Conservation (phyloP, 1,140 invertebrate species). For the Phortica variegata region DNA sequence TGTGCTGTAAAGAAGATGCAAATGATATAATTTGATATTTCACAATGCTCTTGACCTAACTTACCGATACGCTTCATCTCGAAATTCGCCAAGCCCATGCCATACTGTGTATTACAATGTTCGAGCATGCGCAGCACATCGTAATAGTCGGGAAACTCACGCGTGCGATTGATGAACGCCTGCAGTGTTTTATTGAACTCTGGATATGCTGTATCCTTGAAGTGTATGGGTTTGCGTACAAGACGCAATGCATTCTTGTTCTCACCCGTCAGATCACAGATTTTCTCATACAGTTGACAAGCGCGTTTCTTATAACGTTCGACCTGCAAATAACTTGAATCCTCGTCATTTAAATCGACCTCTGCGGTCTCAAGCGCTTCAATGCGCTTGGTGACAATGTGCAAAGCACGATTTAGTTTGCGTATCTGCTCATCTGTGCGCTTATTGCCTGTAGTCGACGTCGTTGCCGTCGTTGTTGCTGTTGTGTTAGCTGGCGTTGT, state of each 20-base stretch:
- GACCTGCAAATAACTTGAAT: conserved; percentile 61
- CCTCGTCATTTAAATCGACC: conserved; percentile 59
- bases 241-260: conserved; percentile 58
- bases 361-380: conserved; percentile 58
- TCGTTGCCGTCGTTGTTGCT: neutral
- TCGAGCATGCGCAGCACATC: conserved; percentile 61
- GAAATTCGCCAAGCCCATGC: conserved; percentile 52
- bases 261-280: conserved; percentile 61
- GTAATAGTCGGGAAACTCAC: conserved; percentile 62
- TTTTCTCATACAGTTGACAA: conserved; percentile 58
- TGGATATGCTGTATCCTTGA: conserved; percentile 54
- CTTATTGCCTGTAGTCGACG: conserved; percentile 26
- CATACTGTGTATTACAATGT: conserved; percentile 56
- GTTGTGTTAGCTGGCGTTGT: neutral
- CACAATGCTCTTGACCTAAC: conserved; percentile 6
- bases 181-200: conserved; percentile 62
- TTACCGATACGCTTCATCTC: conserved; percentile 58
- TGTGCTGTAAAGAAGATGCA: conserved; percentile 55
- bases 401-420: conserved; percentile 56
- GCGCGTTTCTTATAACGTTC: conserved; percentile 59
- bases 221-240: conserved; percentile 58
- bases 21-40: too few relatives aligned
- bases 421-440: conserved; percentile 45
- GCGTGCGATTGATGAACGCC: conserved; percentile 58
- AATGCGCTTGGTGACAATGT: conserved; percentile 57